Base-by-base conservation (phyloP, 2,888 invertebrate genomes). In the Andrena dorsata region DNA sequence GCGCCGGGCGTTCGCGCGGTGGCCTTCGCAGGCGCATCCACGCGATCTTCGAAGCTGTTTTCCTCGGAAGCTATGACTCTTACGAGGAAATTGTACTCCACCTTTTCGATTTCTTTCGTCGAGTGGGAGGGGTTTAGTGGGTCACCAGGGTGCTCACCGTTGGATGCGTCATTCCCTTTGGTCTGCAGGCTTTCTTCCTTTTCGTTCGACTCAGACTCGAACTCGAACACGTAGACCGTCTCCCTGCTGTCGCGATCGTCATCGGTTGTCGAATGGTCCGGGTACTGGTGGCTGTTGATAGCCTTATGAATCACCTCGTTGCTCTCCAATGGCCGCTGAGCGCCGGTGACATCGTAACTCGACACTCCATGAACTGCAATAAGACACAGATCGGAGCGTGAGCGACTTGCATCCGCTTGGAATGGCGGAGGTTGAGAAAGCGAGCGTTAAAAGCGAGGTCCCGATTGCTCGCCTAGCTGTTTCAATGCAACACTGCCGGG, bases 181-280 rank as follows among this genome's bases (percentile, higher is more conserved):
- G 85, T 90, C 72, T 90, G 87, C 71, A 85, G 77, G 41, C 84
- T 85, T 58, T 87, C 87, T 69, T 87, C 89, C 53, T 90, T 91
- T 53, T 91, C 92, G 41, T 88, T 87, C 13, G 87, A 84, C 76
- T 91, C 92, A 35, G 92, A 90, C 75, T 92, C 92, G 81, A 91
- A 92, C 73, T 91, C 91, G 76, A 92, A 89, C 41, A 92, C 87
- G 80, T 91, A 91, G 73, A 91, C 86, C n/a, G 90, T 84, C 65
- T 89, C 90, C 32, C 87, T 86, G 35, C 87, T 89, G 51, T 84
- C 81, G 7, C 41, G 41, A 6, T 23, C 74, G 72, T 80, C 70
- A 26, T 80, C 80, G 75, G 64, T 77, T 26, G 74, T 79, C 80
- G 76, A 80, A 60, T 87, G 85, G 84, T 76, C 88, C 78, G 86